phyloP scores from a whole-genome alignment of 2,113 vertebrate genomes.

The Dicerorhinus sumatrensis region DNA sequence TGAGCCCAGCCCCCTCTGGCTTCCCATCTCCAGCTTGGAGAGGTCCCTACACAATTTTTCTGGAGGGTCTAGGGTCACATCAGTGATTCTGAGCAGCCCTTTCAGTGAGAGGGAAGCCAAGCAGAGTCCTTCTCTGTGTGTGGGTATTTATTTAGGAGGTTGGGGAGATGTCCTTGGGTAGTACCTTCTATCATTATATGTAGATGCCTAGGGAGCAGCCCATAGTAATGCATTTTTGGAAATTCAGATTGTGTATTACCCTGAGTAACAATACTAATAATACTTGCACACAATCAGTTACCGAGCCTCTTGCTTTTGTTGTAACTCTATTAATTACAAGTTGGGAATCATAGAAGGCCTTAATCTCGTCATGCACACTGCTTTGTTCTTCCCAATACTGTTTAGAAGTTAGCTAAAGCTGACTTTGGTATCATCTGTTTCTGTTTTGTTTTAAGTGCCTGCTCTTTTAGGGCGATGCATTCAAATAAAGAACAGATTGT shows the following conservation, averaged over 20 bases:
- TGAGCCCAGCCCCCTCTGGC: background rate
- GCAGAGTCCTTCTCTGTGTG: background rate
- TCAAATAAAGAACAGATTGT: background rate
- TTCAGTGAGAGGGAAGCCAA: background rate
- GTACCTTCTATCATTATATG: background rate
- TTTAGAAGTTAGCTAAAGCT: conserved; percentile 75
- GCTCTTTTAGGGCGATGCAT: background rate
- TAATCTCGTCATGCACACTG: conserved; percentile 60
- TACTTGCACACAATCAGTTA: background rate
- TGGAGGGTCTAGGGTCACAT: background rate
- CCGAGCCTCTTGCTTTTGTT: background rate
- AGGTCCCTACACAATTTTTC: background rate
- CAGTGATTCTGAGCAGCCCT: background rate
- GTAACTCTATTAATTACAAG: conserved; percentile 30
- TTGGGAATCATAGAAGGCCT: background rate
- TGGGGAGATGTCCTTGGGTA: no score
- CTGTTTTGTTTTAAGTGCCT: background rate
- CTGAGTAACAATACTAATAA: background rate
- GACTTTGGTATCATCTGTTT: background rate
- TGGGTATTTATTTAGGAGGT: background rate
- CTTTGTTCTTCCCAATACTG: conserved; percentile 51
- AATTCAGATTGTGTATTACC: background rate
- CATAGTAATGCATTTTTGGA: background rate
- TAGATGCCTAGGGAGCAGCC: background rate
- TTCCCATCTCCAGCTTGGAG: background rate